Evolutionary conservation across 2,797 vertebrate species (phyloP), one percentile per base, ranked within the genome.

Genomic region (Echeneis naucrates): DNA sequence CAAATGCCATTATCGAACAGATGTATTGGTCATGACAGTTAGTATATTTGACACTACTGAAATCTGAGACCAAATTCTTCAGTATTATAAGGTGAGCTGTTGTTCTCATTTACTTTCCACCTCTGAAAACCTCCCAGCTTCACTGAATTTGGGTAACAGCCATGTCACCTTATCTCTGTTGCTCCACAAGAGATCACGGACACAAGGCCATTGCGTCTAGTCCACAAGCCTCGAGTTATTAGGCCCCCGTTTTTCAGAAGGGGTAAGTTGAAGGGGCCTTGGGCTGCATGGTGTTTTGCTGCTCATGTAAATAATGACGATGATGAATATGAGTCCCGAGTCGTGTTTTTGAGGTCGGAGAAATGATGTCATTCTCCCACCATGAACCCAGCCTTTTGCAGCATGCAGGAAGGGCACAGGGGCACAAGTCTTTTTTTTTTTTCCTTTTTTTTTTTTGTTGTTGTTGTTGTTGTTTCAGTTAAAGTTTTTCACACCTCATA

Each of bases 161-260:
- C 63, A 44, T 73, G 81, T 66, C 50, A 80, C 90, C 88, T 87
- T 92, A 87, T 93, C 82, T 93, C 86, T 93, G 85, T 92, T 93
- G 89, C 91, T 87, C 86, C 86, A 92, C 92, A 93, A 94, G 93
- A 94, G 92, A 87, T 91, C 81, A 92, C 87, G 92, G 93, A 93
- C 80, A 89, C 87, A 84, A 90, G 88, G 91, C 81, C 55, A 55
- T 61, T 84, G 35, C 90, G 90, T 83, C 81, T 92, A 75, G 82
- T 92, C 84, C 91, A 81, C 91, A 92, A 89, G 90, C 93, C 90
- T 2, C 82, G 81, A 47, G 88, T 92, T 90, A 92, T 93, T 92
- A 93, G 90, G 83, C 87, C 90, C 90, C 91, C 90, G 87, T 92
- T 92, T 91, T 90, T 91, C 91, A 89, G 90, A 75, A 92, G 91